phyloP scores from a whole-genome alignment of 2,113 vertebrate species.

The Trachemys scripta region DNA sequence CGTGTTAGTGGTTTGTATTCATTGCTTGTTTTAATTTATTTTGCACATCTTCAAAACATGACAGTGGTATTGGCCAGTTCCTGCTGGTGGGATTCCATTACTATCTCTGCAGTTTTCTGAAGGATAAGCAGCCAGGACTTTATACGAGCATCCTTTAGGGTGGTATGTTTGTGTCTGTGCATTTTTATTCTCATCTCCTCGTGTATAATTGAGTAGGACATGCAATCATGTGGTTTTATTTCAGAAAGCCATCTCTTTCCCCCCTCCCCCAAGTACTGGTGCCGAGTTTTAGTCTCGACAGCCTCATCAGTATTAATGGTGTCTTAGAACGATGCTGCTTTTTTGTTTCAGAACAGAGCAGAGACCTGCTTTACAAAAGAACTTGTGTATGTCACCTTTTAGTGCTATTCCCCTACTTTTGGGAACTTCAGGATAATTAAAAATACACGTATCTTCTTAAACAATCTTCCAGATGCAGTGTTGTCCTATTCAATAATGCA shows the following conservation, averaged over 20 bases:
- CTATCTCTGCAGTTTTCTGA: neutral
- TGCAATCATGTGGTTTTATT: neutral
- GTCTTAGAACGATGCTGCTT: neutral
- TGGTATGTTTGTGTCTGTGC: neutral
- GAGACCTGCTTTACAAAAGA: neutral
- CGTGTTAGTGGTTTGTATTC: neutral
- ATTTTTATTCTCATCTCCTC: neutral
- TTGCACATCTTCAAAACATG: neutral
- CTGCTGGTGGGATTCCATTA: neutral
- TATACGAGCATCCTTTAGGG: neutral
- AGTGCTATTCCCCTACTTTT: neutral
- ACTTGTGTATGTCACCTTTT: neutral
- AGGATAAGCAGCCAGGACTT: neutral
- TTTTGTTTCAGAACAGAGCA: neutral
- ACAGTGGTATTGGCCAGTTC: neutral
- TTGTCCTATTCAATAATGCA: neutral
- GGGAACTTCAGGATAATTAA: neutral
- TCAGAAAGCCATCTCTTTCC: neutral
- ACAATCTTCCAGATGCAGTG: neutral
- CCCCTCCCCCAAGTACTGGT: accelerated
- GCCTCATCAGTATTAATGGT: neutral
- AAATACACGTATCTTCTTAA: neutral
- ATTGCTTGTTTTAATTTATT: neutral
- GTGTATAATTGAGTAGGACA: accelerated
- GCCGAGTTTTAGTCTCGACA: neutral